Percentiles rank a stretch among this genome's conserved stretches.
Conservation (phyloP, 2,113 vertebrate species). For the Synodontis membranacea region DNA sequence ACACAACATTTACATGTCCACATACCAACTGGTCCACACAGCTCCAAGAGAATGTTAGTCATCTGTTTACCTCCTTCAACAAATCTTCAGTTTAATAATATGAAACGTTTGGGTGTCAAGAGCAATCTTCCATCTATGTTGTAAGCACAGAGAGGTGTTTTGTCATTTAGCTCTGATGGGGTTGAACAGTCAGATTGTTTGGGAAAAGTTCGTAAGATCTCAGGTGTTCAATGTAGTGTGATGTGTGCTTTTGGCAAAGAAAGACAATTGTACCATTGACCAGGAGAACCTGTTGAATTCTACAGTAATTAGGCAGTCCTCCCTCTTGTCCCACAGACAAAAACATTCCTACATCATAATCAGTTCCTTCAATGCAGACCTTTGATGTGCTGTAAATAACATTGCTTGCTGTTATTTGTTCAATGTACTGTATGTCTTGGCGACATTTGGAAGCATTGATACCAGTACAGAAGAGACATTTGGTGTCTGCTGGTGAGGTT, state of each 20-base stretch:
- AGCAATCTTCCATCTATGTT: too few relatives aligned
- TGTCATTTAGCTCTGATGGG: too few relatives aligned
- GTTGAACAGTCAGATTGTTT: too few relatives aligned
- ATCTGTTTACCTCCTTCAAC: too few relatives aligned
- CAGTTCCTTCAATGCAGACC: constrained; percentile 42
- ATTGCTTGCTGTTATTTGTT: constrained; percentile 18
- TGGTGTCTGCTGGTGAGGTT: constrained; percentile 32
- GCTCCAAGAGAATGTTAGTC: too few relatives aligned
- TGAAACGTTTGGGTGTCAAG: too few relatives aligned
- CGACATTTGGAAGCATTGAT: constrained; percentile 29
- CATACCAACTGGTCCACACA: too few relatives aligned
- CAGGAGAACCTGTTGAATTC: constrained; percentile 35
- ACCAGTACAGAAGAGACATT: constrained; percentile 35
- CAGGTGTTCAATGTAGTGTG: too few relatives aligned
- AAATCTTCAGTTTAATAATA: too few relatives aligned
- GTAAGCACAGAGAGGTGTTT: too few relatives aligned
- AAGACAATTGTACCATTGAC: constrained; percentile 20
- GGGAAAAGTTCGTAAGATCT: too few relatives aligned
- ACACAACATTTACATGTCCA: too few relatives aligned
- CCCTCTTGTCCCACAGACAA: constrained; percentile 33
- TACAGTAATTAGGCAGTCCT: constrained; percentile 39
- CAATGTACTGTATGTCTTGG: constrained; percentile 19
- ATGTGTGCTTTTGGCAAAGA: neutral
- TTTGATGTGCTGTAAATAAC: constrained; percentile 28
- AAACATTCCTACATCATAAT: constrained; percentile 44